These are phyloP conservation scores for Verasper variegatus DNA, from an alignment of 2,113 vertebrate species.

Conservation along the genomic window DNA sequence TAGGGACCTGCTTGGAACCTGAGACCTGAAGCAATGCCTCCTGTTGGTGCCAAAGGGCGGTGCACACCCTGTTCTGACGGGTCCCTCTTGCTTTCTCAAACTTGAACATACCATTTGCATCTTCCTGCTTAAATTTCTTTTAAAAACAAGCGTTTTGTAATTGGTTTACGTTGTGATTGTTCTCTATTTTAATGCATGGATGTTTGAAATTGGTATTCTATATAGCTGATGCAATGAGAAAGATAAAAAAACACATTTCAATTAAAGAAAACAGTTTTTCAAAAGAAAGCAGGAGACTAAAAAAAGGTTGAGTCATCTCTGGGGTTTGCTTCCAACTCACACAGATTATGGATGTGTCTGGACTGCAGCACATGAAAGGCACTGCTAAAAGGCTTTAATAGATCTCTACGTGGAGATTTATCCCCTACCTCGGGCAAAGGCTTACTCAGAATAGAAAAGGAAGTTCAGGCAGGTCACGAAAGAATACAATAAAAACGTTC, in stretches of 20 bases:
- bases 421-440: slow-evolving; percentile 13
- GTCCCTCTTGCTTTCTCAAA: neutral
- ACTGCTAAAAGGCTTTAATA: neutral
- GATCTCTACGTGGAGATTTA: slow-evolving; percentile 16
- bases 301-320: neutral
- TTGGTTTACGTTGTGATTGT: neutral
- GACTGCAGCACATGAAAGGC: slow-evolving; percentile 4
- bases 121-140: too few relatives aligned
- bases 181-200: neutral
- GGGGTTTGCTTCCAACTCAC: neutral
- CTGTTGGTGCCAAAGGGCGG: slow-evolving; percentile 51
- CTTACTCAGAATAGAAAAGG: slow-evolving; percentile 12
- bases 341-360: slow-evolving; percentile 3
- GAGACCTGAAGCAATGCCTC: slow-evolving; percentile 43
- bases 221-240: too few relatives aligned
- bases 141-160: too few relatives aligned
- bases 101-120: too few relatives aligned
- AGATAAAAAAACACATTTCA: neutral
- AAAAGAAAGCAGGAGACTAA: neutral
- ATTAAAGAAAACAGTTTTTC: neutral
- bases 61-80: neutral
- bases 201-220: neutral
- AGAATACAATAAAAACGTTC: slow-evolving; percentile 2
- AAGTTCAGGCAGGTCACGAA: neutral
- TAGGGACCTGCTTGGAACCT: slow-evolving; percentile 26